phyloP scores from a whole-genome alignment of 2,797 vertebrate genomes.

The Labeo calbasu region DNA sequence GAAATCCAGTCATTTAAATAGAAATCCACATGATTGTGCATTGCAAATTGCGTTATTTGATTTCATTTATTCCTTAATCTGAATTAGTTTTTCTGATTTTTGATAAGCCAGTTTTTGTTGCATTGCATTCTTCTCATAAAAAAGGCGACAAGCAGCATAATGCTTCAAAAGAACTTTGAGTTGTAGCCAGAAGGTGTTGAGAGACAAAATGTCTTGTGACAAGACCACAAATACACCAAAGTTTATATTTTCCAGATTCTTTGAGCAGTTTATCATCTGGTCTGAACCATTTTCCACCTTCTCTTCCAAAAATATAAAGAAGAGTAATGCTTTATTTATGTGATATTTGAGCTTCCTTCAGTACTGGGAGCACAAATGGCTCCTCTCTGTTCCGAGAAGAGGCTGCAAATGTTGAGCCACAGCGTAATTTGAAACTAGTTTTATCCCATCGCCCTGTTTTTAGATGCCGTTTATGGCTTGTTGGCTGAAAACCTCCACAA shows the following conservation, averaged over 20 bases:
- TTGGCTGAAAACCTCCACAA: constrained; percentile 29
- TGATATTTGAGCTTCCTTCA: constrained; percentile 29
- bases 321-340: constrained; percentile 36
- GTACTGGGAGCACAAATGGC: constrained; percentile 7
- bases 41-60: background rate
- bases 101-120: background rate
- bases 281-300: constrained; percentile 26
- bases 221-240: constrained; percentile 11
- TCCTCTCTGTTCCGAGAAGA: constrained; percentile 2
- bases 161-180: background rate
- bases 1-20: background rate
- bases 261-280: constrained; percentile 11
- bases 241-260: constrained; percentile 27
- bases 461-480: constrained; percentile 33
- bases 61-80: background rate
- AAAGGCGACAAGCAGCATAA: background rate
- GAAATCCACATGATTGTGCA: background rate
- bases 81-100: constrained; percentile 1
- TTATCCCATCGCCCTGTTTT: constrained; percentile 29
- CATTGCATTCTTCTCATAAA: background rate
- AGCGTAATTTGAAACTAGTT: constrained; percentile 52
- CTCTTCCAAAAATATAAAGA: constrained; percentile 8
- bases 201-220: constrained; percentile 3
- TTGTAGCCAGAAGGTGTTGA: background rate
- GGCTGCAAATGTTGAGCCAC: constrained; percentile 29